These are phyloP conservation scores for Acanthurus lineatus DNA, from an alignment of 2,797 vertebrate genomes.

Conservation along the genomic window DNA sequence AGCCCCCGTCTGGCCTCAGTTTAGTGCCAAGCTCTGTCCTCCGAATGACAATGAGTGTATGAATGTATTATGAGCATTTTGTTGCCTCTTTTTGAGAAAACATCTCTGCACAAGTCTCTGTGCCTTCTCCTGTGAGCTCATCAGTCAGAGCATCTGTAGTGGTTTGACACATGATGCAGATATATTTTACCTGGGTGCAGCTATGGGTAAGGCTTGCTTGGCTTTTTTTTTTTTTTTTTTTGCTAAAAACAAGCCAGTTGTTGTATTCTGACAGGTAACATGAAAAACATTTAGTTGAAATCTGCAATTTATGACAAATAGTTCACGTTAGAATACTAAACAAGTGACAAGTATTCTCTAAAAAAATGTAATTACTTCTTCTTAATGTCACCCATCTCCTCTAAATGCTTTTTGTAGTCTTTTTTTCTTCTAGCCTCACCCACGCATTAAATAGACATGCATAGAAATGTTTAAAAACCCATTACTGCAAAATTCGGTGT, in stretches of 20 bases:
- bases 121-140: constrained; percentile 19
- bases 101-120: constrained; percentile 14
- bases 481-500: no score
- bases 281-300: neutral
- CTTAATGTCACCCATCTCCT: neutral
- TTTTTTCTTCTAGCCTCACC: neutral
- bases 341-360: neutral
- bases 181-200: neutral
- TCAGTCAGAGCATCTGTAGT: neutral
- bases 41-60: constrained; percentile 59
- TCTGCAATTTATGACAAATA: neutral
- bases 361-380: neutral
- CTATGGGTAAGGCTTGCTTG: neutral
- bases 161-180: neutral
- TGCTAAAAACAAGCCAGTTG: neutral
- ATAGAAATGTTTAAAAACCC: neutral
- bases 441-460: neutral
- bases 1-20: constrained; percentile 37
- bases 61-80: constrained; percentile 44
- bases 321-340: neutral
- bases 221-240: no score
- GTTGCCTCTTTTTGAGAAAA: constrained; percentile 40
- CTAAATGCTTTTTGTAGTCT: neutral
- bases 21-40: constrained; percentile 49
- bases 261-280: neutral